These are phyloP conservation scores for Acrocephalus scirpaceus DNA, from an alignment of 2,797 vertebrate genomes.

Conservation along the genomic window DNA sequence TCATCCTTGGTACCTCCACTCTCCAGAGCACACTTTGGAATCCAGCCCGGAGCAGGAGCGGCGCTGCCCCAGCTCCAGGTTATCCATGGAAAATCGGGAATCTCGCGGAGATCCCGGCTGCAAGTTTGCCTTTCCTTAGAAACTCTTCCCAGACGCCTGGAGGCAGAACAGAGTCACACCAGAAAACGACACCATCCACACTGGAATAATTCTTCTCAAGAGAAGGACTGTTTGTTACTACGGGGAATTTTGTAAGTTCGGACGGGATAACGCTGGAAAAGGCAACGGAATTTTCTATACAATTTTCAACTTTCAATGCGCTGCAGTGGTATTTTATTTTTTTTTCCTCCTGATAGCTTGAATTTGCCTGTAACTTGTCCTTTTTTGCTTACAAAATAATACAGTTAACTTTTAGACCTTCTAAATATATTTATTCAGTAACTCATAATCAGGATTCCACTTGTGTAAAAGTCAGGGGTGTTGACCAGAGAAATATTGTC, in stretches of 20 bases:
- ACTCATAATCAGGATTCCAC: constrained; percentile 75
- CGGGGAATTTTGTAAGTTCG: constrained; percentile 69
- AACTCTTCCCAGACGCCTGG: not conserved
- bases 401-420: constrained; percentile 70
- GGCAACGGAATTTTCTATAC: constrained; percentile 69
- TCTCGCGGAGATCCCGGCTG: not conserved
- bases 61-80: not conserved
- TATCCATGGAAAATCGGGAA: not conserved
- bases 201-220: constrained; percentile 55
- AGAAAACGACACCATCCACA: constrained; percentile 33
- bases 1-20: not conserved
- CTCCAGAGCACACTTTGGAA: not conserved
- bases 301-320: constrained; percentile 62
- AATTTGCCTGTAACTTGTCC: constrained; percentile 69
- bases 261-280: constrained; percentile 41
- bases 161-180: not conserved
- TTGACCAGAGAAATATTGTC: constrained; percentile 76
- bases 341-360: constrained; percentile 60
- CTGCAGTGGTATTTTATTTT: constrained; percentile 43
- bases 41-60: not conserved
- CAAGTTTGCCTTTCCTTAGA: not conserved
- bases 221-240: constrained; percentile 70
- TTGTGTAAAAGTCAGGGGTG: constrained; percentile 75
- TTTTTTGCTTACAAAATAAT: constrained; percentile 70
- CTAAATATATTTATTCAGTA: constrained; percentile 72